Evolutionary conservation across 2,888 invertebrate species (phyloP), one percentile per base, ranked within the genome.

Genomic region (Teinopalpus imperialis): DNA sequence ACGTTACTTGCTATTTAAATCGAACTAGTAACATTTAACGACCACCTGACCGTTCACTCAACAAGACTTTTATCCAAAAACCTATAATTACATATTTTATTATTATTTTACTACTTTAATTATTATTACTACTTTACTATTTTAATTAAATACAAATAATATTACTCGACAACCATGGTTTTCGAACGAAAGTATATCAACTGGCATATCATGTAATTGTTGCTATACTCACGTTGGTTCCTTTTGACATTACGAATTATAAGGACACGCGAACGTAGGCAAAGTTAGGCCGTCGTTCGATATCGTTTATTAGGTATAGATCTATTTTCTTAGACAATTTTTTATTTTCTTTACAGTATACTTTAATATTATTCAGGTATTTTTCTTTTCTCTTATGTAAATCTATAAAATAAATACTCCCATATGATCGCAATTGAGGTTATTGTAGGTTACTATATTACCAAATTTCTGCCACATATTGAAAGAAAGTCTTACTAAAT

Each of bases 231-330:
- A 63, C 51, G 53, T 61, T 69, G 53, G 54, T 62, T 78, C 77
- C 71, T 85, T 85, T 87, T 85, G 83, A 82, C 83, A 75, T 83
- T 75, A 74, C 69, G 63, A 69, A 70, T 66, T 78, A 71, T 71
- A 75, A 71, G 74, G 81, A 85, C 86, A 86, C 85, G 86, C 82
- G 83, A 88, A 87, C 86, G 77, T 76, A 80, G 86, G 85, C 83
- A 67, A 63, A 67, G 59, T 75, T 61, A 71, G 56, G 82, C 83
- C 82, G 72, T 61, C 75, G 85, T 82, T 86, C 79, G 83, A 69
- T 63, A 66, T 66, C 66, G 73, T 78, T 69, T 71, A 73, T 56
- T 75, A 86, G 86, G 86, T 88, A 83, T 61, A 59, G 52, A 47
- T 18, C 12, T 37, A 46, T 55, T 59, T 58, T 56, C 47, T 46